These are phyloP conservation scores for Leptothorax acervorum DNA, from an alignment of 2,888 invertebrate genomes.

Conservation along the genomic window DNA sequence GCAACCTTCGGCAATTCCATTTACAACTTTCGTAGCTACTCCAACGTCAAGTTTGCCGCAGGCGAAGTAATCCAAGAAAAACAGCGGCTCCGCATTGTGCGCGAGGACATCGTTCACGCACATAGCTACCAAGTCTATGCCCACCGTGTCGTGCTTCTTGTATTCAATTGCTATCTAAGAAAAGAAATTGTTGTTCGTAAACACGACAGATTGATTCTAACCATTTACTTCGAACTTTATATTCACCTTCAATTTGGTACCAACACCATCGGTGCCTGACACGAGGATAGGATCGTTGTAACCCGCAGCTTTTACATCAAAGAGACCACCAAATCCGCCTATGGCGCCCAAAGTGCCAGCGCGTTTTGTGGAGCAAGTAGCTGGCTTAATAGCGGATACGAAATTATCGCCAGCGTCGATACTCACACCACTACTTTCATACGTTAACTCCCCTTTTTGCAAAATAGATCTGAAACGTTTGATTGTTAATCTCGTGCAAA, in stretches of 20 bases:
- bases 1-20: slow-evolving; percentile 96
- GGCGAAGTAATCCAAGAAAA: slow-evolving; percentile 98
- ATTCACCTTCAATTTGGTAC: slow-evolving; percentile 96
- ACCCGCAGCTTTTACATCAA: slow-evolving; percentile 92
- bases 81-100: slow-evolving; percentile 97
- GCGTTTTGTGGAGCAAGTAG: slow-evolving; percentile 92
- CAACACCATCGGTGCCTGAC: slow-evolving; percentile 98
- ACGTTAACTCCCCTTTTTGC: slow-evolving; percentile 90
- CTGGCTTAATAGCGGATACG: slow-evolving; percentile 93
- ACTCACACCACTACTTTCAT: slow-evolving; percentile 96
- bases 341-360: slow-evolving; percentile 93
- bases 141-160: slow-evolving; percentile 93
- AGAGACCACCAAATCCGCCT: slow-evolving; percentile 97
- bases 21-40: slow-evolving; percentile 92
- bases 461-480: slow-evolving; percentile 86
- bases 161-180: slow-evolving; percentile 94
- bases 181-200: slow-evolving; percentile 17
- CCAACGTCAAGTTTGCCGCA: slow-evolving; percentile 94
- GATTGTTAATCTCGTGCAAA: background rate
- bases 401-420: slow-evolving; percentile 96
- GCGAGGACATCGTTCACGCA: slow-evolving; percentile 98
- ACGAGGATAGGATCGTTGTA: slow-evolving; percentile 95
- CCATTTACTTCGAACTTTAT: background rate
- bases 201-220: background rate
- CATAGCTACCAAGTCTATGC: slow-evolving; percentile 98